Evolutionary conservation across 1,140 invertebrate species (phyloP).

Genomic region (Colletes latitarsis): DNA sequence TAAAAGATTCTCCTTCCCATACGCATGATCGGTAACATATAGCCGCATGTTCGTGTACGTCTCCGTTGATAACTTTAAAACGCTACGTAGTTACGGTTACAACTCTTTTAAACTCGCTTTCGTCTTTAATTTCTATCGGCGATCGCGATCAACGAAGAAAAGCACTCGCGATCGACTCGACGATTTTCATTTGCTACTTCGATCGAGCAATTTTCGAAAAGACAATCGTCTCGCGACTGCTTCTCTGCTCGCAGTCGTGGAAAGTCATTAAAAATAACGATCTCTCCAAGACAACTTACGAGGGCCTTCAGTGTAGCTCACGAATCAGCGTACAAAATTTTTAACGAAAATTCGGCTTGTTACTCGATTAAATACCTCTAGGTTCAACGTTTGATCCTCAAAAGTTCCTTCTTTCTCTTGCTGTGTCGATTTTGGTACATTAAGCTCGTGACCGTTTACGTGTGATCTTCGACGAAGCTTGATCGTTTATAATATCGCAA

Average conservation of each 20-base stretch:
- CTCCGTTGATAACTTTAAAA: slow-evolving; percentile 42
- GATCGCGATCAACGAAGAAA: background rate
- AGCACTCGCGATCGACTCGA: slow-evolving; percentile 18
- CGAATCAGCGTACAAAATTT: slow-evolving; percentile 58
- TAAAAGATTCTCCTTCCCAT: background rate
- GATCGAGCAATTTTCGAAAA: background rate
- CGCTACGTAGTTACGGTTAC: slow-evolving; percentile 56
- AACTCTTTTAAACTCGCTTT: slow-evolving; percentile 33
- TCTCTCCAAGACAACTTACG: slow-evolving; percentile 22
- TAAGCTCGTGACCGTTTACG: slow-evolving; percentile 64
- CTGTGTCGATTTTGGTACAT: slow-evolving; percentile 51
- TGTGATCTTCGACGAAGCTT: slow-evolving; percentile 35
- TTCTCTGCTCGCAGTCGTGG: slow-evolving; percentile 3
- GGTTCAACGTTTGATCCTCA: slow-evolving; percentile 41
- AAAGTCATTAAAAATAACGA: slow-evolving; percentile 37
- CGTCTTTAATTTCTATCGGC: background rate
- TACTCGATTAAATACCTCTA: slow-evolving; percentile 50
- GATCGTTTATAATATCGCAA: slow-evolving; percentile 26
- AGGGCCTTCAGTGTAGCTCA: slow-evolving; percentile 21
- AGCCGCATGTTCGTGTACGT: background rate
- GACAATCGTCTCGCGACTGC: background rate
- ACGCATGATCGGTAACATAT: background rate
- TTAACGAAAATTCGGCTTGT: slow-evolving; percentile 56
- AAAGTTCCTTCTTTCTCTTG: slow-evolving; percentile 1
- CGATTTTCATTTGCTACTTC: background rate